phyloP scores from a whole-genome alignment of 2,888 invertebrate species.

The Neelides folsomi region DNA sequence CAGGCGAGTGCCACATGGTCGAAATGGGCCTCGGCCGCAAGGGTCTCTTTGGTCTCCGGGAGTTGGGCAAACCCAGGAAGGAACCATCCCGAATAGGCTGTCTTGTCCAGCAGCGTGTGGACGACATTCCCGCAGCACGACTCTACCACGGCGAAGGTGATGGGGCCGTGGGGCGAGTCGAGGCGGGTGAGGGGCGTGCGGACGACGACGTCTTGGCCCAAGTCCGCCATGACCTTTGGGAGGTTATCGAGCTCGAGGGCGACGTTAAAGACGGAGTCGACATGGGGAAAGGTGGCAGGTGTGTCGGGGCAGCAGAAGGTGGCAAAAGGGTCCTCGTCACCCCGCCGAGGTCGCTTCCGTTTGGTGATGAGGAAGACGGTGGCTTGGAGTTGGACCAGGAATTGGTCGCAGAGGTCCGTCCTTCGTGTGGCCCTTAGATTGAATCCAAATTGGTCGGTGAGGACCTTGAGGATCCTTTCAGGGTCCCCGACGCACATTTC shows the following conservation, averaged over 20 bases:
- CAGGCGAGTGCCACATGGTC: conserved; percentile 41
- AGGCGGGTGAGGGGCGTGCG: conserved; percentile 13
- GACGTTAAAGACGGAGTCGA: conserved; percentile 39
- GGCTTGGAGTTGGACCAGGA: conserved; percentile 34
- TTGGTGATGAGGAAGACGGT: conserved; percentile 35
- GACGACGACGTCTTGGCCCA: background rate
- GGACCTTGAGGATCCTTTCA: conserved; percentile 27
- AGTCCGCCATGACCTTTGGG: conserved; percentile 6
- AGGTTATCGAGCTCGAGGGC: conserved; percentile 37
- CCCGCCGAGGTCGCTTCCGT: conserved; percentile 8
- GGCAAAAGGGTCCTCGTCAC: conserved; percentile 24
- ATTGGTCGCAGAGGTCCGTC: conserved; percentile 33
- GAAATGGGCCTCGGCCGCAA: conserved; percentile 33
- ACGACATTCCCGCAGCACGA: conserved; percentile 40
- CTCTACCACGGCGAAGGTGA: conserved; percentile 37
- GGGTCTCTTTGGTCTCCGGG: background rate
- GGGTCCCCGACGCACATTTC: conserved; percentile 36
- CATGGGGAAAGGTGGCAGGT: conserved; percentile 10
- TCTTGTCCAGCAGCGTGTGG: conserved; percentile 39
- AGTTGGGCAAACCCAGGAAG: conserved; percentile 37
- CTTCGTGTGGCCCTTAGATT: conserved; percentile 21
- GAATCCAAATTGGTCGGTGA: conserved; percentile 35
- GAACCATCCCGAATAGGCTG: conserved; percentile 37
- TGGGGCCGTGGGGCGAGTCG: conserved; percentile 34
- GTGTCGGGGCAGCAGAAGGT: conserved; percentile 26